A percentile compares a stretch with the other conserved stretches of the same genome.
phyloP scores from a whole-genome alignment of 1,140 invertebrate genomes.

The Gryon sp. region DNA sequence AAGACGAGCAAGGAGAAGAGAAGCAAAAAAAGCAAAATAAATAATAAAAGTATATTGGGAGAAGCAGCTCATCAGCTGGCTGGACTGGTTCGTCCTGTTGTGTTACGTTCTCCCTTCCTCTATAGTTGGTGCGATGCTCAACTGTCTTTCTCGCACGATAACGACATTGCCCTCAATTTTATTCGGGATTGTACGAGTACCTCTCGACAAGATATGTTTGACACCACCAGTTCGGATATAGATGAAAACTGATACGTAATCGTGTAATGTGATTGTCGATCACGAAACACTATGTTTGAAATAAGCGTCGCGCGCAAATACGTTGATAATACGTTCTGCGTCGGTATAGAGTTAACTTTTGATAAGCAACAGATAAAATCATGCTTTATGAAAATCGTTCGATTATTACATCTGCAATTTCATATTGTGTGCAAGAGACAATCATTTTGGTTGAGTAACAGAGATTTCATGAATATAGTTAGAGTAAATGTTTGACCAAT shows the following conservation, averaged over 20 bases:
- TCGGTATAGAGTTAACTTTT: constrained; percentile 10
- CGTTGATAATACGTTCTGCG: constrained; percentile 18
- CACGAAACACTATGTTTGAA: constrained; percentile 23
- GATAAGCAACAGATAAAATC: constrained; percentile 34
- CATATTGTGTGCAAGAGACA: constrained; percentile 20
- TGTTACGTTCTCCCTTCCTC: constrained; percentile 60
- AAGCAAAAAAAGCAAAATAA: constrained; percentile 54
- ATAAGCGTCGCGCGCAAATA: constrained; percentile 5
- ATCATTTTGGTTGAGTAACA: constrained; percentile 31
- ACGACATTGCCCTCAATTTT: constrained; percentile 75
- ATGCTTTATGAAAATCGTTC: constrained; percentile 32
- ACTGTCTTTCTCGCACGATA: constrained; percentile 47
- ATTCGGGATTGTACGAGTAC: constrained; percentile 62
- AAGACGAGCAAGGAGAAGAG: constrained; percentile 25
- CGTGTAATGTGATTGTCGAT: constrained; percentile 44
- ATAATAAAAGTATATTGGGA: constrained; percentile 75
- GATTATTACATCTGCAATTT: constrained; percentile 28
- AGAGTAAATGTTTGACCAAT: constrained; percentile 38
- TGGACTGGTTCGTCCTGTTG: constrained; percentile 74
- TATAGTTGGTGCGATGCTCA: constrained; percentile 5
- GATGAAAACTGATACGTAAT: constrained; percentile 45
- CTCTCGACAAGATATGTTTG: constrained; percentile 47
- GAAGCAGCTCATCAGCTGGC: constrained; percentile 79
- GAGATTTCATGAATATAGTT: neutral
- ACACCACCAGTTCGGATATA: constrained; percentile 42